These are phyloP conservation scores for Agrochola macilenta DNA, from an alignment of 2,888 invertebrate species.

Conservation along the genomic window DNA sequence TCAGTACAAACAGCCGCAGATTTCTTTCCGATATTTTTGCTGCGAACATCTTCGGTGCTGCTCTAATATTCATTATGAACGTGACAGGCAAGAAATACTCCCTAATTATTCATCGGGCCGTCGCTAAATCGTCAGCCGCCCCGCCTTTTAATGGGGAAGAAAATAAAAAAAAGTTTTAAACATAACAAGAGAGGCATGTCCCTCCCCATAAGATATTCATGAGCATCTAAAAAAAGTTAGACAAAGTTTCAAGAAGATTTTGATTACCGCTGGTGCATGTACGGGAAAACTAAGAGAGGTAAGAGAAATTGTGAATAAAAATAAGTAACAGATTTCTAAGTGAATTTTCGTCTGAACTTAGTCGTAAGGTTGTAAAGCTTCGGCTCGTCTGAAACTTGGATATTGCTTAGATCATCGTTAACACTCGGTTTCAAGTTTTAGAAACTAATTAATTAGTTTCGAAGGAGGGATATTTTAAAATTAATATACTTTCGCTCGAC, in stretches of 20 bases:
- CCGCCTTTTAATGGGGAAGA: constrained; percentile 84
- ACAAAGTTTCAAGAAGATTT: constrained; percentile 77
- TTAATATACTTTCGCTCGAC: constrained; percentile 73
- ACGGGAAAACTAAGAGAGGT: constrained; percentile 51
- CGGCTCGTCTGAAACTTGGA: constrained; percentile 70
- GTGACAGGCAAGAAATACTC: constrained; percentile 89
- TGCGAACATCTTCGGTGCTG: constrained; percentile 63
- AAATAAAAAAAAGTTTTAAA: constrained; percentile 86
- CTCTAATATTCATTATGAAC: constrained; percentile 88
- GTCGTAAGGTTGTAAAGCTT: constrained; percentile 67
- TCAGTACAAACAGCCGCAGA: constrained; percentile 77
- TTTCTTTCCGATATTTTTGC: constrained; percentile 77
- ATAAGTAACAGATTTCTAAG: constrained; percentile 62
- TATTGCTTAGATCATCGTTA: constrained; percentile 83
- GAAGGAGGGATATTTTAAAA: constrained; percentile 75
- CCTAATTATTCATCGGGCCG: constrained; percentile 88
- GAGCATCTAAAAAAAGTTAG: constrained; percentile 79
- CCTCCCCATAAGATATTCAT: constrained; percentile 86
- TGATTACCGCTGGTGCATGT: constrained; percentile 79
- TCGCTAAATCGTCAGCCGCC: constrained; percentile 85
- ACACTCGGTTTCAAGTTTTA: constrained; percentile 76
- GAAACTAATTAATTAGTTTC: constrained; percentile 82
- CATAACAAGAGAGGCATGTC: constrained; percentile 87
- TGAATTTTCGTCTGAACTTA: constrained; percentile 65
- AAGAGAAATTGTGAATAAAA: constrained; percentile 54